phyloP scores from a whole-genome alignment of 1,140 invertebrate species.

The Microplitis mediator region DNA sequence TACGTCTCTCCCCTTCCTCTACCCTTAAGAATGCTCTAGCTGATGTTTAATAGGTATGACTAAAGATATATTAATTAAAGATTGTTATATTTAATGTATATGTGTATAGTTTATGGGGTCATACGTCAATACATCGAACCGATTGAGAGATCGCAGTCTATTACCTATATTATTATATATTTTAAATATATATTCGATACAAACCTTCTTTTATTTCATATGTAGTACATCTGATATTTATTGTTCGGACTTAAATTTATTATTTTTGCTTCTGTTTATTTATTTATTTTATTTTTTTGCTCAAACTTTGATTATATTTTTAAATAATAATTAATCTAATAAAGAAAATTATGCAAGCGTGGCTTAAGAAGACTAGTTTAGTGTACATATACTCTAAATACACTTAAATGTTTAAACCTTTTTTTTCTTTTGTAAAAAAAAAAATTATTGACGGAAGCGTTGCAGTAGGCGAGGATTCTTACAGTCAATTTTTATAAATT shows the following conservation, averaged over 20 bases:
- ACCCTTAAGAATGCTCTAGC: too few species aligned
- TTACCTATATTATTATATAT: too few species aligned
- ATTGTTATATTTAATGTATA: background rate
- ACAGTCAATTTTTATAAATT: background rate
- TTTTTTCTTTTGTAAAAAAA: background rate
- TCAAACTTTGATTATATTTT: slow-evolving; percentile 24
- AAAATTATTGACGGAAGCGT: slow-evolving; percentile 14
- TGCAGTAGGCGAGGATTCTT: slow-evolving; percentile 15
- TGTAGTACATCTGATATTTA: too few species aligned
- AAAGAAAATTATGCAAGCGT: slow-evolving; percentile 36
- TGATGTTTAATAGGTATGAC: background rate
- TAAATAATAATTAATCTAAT: slow-evolving; percentile 41
- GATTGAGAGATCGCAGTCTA: too few species aligned
- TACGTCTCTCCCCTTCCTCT: too few species aligned
- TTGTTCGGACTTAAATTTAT: too few species aligned
- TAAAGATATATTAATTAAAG: background rate
- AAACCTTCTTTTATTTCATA: too few species aligned
- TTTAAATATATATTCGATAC: too few species aligned
- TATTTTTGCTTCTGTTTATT: too few species aligned
- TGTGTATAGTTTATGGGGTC: background rate
- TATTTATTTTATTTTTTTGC: too few species aligned
- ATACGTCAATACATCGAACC: too few species aligned
- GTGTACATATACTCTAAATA: background rate
- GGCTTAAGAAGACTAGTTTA: slow-evolving; percentile 19
- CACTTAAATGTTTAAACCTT: background rate